Conservation (phyloP, 2,113 vertebrate genomes). For the Hippolais icterina region DNA sequence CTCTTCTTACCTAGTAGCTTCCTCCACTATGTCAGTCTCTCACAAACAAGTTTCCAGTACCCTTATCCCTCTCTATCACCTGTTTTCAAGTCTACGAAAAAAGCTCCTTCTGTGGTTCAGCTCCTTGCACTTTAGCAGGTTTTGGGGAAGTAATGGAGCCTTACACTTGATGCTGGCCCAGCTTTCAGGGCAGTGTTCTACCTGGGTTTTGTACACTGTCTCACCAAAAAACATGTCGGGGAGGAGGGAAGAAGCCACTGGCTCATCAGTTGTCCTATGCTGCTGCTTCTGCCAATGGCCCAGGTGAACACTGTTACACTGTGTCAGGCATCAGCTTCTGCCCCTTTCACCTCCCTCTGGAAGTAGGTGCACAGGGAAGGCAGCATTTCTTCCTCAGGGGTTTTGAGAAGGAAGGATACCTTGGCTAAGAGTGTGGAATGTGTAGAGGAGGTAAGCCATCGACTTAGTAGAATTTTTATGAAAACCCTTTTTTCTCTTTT, state of each 20-base stretch:
- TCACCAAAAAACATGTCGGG: not conserved
- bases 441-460: not conserved
- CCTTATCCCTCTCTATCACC: not conserved
- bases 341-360: not conserved
- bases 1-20: not conserved
- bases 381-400: not conserved
- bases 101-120: not conserved
- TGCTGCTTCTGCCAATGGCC: not conserved
- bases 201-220: not conserved
- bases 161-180: not conserved
- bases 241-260: not conserved
- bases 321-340: not conserved
- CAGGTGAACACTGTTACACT: rapidly evolving
- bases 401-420: not conserved
- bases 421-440: not conserved
- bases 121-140: not conserved
- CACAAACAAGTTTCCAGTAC: not conserved
- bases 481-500: not conserved
- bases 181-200: not conserved
- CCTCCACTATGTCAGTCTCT: not conserved
- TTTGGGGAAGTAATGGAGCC: not conserved
- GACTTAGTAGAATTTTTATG: not conserved
- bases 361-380: not conserved
- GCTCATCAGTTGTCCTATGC: not conserved
- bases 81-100: not conserved